Evolutionary conservation across 2,113 vertebrate genomes (phyloP), one percentile per base, ranked within the genome.

Genomic region (Protomyctophum bolini): DNA sequence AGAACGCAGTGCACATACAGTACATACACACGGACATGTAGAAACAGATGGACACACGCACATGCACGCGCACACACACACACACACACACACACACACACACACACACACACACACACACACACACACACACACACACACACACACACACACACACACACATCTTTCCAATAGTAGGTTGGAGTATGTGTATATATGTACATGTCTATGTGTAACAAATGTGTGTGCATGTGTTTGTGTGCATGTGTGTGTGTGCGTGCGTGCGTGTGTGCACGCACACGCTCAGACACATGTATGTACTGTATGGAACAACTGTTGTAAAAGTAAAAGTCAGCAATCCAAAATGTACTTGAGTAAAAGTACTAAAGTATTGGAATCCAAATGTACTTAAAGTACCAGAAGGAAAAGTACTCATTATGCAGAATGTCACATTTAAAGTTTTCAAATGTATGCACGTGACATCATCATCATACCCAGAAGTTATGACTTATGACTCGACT

Each of bases 161-260:
- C 51, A 28, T 84, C 63, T 71, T 74, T 52, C 60, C 49, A 63
- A 71, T 56, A 69, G 70, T 72, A 76, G 60, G 59, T 54, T 58
- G 1, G 48, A 46, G 28, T 33, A 9, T 21, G 14, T 28, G 15
- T 15, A 21, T 41, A 41, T 41, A 41, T 41, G 33, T 41, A 41
- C 33, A 6, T 41, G 33, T 41, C 33, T 41, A 3, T 41, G 33
- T 41, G 33, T 41, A 41, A 41, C 3, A 4, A 41, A 3, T 58
- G 8, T 58, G 14, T 58, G 57, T 28, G 8, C 6, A 15, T 28
- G 57, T 28, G 3, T 50, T 8, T 62, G 28, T 60, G 58, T 63
- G 46, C 66, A 21, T 69, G 14, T 56, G 12, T 58, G 51, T 61
- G 58, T 63, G 29, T 58, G 57, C 7, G 8, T 15, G 57, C 7